These are phyloP conservation scores for Onthophagus taurus DNA, from an alignment of 1,140 invertebrate genomes.

Conservation along the genomic window DNA sequence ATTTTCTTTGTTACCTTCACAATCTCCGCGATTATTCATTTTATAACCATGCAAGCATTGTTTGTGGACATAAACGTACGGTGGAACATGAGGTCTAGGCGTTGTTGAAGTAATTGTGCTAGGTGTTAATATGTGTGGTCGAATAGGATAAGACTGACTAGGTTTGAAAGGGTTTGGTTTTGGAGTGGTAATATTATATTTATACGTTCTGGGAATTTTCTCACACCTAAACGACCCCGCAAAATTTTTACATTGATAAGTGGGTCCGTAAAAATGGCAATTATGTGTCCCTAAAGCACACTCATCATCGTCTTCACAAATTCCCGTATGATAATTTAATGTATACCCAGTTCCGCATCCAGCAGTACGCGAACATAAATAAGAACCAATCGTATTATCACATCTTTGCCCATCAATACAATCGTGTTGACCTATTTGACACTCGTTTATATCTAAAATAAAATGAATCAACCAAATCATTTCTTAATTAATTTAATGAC, in stretches of 20 bases:
- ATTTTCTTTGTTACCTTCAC: constrained; percentile 37
- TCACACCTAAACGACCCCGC: constrained; percentile 70
- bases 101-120: constrained; percentile 15
- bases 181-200: too few relatives aligned
- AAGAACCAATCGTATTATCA: constrained; percentile 85
- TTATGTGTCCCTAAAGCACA: constrained; percentile 73
- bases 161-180: constrained; percentile 22
- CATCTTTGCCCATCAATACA: constrained; percentile 65
- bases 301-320: constrained; percentile 93
- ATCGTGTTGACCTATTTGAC: constrained; percentile 45
- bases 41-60: constrained; percentile 46
- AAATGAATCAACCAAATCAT: neutral
- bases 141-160: too few relatives aligned
- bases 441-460: constrained; percentile 51
- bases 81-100: constrained; percentile 5
- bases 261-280: constrained; percentile 53
- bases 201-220: constrained; percentile 38
- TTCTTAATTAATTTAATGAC: constrained; percentile 6
- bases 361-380: constrained; percentile 67
- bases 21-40: constrained; percentile 38
- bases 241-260: constrained; percentile 79
- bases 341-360: constrained; percentile 96
- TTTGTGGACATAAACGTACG: constrained; percentile 9
- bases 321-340: constrained; percentile 73
- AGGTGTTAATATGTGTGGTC: constrained; percentile 18